phyloP scores from a whole-genome alignment of 2,113 vertebrate genomes.

The Anseranas semipalmata region DNA sequence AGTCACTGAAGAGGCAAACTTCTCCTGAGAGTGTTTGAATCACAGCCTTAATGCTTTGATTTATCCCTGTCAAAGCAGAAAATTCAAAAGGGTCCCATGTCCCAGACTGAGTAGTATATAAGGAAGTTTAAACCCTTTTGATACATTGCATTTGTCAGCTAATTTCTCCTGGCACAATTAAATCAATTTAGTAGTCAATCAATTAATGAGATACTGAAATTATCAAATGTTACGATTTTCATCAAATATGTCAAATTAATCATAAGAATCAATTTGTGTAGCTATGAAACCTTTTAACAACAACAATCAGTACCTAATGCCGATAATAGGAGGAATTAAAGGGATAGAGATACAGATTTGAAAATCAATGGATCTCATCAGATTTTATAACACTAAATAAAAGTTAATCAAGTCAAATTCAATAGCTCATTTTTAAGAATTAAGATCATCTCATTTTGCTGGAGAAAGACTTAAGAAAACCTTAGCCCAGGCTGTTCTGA shows the following conservation, averaged over 20 bases:
- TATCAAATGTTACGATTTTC: not conserved
- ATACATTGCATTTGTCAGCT: not conserved
- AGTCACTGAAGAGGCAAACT: not conserved
- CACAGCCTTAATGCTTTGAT: not conserved
- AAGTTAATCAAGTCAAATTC: conserved; percentile 10
- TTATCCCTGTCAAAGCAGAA: not conserved
- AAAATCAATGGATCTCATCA: not conserved
- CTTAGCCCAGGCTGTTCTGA: not conserved
- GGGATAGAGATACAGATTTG: not conserved
- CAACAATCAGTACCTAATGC: not conserved
- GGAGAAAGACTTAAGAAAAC: not conserved
- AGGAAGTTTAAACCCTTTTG: not conserved
- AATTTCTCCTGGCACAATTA: not conserved
- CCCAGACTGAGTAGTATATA: not conserved
- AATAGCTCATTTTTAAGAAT: not conserved
- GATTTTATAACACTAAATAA: conserved; percentile 28
- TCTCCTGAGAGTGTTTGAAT: not conserved
- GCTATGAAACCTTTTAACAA: not conserved
- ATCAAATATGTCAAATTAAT: not conserved
- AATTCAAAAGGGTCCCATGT: not conserved
- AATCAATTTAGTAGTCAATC: conserved; percentile 2
- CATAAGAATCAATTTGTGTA: not conserved
- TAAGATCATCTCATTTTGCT: not conserved
- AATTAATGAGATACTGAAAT: conserved; percentile 1
- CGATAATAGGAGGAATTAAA: conserved; percentile 1